These are phyloP conservation scores for Saccostrea cuccullata DNA, from an alignment of 1,140 invertebrate genomes.

Conservation along the genomic window DNA sequence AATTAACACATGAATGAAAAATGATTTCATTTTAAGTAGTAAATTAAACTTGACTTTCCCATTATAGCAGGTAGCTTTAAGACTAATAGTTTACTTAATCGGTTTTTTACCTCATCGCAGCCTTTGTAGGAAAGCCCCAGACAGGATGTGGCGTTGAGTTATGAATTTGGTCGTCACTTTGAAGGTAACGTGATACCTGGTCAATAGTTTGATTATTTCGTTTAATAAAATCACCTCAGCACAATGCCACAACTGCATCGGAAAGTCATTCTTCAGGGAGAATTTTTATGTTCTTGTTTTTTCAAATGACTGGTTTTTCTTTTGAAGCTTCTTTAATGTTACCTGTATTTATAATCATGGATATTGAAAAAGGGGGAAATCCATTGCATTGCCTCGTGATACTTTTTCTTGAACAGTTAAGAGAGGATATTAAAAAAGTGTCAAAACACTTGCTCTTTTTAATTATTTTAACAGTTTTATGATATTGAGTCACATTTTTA, in stretches of 20 bases:
- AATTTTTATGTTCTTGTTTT: slow-evolving; percentile 29
- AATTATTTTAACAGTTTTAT: neutral
- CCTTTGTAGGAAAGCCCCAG: slow-evolving; percentile 1
- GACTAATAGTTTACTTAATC: slow-evolving; percentile 38
- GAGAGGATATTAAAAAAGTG: slow-evolving; percentile 21
- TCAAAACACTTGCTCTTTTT: slow-evolving; percentile 13
- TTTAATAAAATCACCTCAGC: slow-evolving; percentile 25
- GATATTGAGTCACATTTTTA: slow-evolving; percentile 29
- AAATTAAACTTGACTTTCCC: slow-evolving; percentile 28
- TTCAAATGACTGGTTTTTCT: slow-evolving; percentile 24
- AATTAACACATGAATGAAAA: slow-evolving; percentile 36
- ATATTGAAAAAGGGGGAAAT: slow-evolving; percentile 1
- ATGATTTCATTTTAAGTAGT: slow-evolving; percentile 36
- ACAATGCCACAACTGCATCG: slow-evolving; percentile 3
- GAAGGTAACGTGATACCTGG: slow-evolving; percentile 9
- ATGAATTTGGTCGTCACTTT: slow-evolving; percentile 35
- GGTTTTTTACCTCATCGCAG: neutral
- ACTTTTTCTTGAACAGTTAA: neutral
- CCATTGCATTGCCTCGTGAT: neutral
- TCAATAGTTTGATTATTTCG: slow-evolving; percentile 32
- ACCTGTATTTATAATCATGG: slow-evolving; percentile 16
- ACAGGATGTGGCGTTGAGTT: slow-evolving; percentile 28
- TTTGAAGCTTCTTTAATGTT: slow-evolving; percentile 12
- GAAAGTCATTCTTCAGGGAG: neutral
- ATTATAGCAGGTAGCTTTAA: slow-evolving; percentile 30